Percentiles rank a stretch among this genome's conserved stretches.
Conservation (phyloP, 2,888 invertebrate genomes). For the Synanthedon andrenaeformis region DNA sequence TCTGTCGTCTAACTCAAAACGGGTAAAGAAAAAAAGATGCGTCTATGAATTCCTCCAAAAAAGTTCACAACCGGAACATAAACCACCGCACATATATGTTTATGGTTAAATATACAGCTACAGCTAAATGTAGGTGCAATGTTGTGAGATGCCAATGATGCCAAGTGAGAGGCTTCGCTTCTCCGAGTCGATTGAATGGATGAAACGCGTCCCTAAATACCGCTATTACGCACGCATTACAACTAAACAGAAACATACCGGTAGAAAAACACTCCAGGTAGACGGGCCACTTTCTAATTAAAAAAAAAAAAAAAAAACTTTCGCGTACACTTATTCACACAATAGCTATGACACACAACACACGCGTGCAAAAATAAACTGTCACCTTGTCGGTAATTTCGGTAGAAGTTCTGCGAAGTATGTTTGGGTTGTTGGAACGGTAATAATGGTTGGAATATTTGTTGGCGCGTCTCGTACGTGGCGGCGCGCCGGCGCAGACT, state of each 20-base stretch:
- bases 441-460: background rate
- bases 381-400: slow-evolving; percentile 4
- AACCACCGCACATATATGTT: background rate
- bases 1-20: too few species aligned
- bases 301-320: slow-evolving; percentile 22
- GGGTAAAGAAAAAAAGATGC: too few species aligned
- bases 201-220: slow-evolving; percentile 32
- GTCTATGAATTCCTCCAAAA: slow-evolving; percentile 6
- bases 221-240: slow-evolving; percentile 28
- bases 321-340: background rate
- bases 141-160: slow-evolving; percentile 10
- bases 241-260: slow-evolving; percentile 40
- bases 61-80: slow-evolving; percentile 1
- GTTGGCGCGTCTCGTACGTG: slow-evolving; percentile 13
- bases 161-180: slow-evolving; percentile 16
- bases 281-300: slow-evolving; percentile 38
- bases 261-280: slow-evolving; percentile 39
- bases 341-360: background rate
- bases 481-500: slow-evolving; percentile 28
- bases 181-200: slow-evolving; percentile 9
- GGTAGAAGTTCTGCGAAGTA: slow-evolving; percentile 3
- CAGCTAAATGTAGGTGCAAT: background rate
- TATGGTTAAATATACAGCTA: background rate
- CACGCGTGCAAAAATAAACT: background rate
- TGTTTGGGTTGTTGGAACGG: slow-evolving; percentile 3